Percentiles rank a stretch among this genome's conserved stretches.
These are phyloP conservation scores for Balearica regulorum DNA, from an alignment of 2,797 vertebrate species.

Conservation along the genomic window DNA sequence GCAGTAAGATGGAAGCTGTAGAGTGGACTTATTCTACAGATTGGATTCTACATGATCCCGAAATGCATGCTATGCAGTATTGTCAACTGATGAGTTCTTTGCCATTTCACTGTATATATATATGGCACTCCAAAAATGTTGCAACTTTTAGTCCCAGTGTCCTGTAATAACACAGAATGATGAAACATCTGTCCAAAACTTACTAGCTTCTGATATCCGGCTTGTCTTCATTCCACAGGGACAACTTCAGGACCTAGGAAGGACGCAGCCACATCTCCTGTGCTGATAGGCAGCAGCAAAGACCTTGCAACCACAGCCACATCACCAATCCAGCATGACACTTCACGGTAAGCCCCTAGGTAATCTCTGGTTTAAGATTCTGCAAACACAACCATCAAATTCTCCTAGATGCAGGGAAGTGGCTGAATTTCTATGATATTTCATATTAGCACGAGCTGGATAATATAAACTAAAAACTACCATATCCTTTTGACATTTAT, in stretches of 20 bases:
- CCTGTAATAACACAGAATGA: not conserved
- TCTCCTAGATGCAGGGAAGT: not conserved
- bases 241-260: constrained; percentile 62
- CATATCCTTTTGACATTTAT: constrained; percentile 59
- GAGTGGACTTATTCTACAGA: not conserved
- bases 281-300: constrained; percentile 49
- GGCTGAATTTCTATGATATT: constrained; percentile 20
- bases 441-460: not conserved
- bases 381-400: not conserved
- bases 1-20: not conserved
- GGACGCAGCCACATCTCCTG: constrained; percentile 79
- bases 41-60: not conserved
- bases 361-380: constrained; percentile 44
- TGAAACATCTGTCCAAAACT: not conserved
- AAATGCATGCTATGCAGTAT: not conserved
- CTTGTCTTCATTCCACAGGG: constrained; percentile 65
- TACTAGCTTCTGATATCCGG: not conserved
- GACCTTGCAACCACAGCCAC: not conserved
- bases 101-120: not conserved
- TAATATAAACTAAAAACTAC: constrained; percentile 39
- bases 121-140: not conserved
- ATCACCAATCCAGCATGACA: constrained; percentile 59
- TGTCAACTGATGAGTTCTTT: not conserved
- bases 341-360: constrained; percentile 74
- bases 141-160: not conserved